A percentile compares a stretch with the other conserved stretches of the same genome.
Conservation (phyloP, 1,140 invertebrate genomes). For the Adelges cooleyi region DNA sequence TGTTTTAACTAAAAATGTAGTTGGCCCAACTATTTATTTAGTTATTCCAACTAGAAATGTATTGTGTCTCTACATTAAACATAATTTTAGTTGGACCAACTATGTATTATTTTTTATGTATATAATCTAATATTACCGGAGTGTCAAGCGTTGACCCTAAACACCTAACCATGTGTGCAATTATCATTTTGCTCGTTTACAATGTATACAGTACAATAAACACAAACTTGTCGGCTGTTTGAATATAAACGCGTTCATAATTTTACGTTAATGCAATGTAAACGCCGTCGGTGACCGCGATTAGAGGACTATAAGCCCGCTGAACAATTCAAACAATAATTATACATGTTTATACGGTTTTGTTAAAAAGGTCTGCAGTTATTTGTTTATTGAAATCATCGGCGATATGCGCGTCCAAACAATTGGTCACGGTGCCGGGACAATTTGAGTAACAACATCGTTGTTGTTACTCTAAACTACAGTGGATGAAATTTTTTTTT, state of each 20-base stretch:
- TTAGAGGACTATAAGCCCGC: constrained; percentile 10
- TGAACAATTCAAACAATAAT: constrained; percentile 21
- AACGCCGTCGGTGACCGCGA: not conserved
- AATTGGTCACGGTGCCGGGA: not conserved
- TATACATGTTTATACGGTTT: no score
- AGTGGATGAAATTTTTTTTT: not conserved
- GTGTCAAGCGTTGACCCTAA: no score
- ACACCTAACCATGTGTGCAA: not conserved
- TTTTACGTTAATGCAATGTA: constrained; percentile 4
- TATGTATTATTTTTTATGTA: no score
- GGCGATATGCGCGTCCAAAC: not conserved
- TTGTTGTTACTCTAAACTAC: not conserved
- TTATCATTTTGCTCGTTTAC: not conserved
- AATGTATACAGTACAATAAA: not conserved
- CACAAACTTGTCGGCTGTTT: no score
- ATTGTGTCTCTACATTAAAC: no score
- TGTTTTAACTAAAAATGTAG: no score
- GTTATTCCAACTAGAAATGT: no score
- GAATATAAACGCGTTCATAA: no score
- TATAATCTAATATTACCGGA: no score
- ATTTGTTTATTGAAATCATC: constrained; percentile 23
- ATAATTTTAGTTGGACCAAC: no score
- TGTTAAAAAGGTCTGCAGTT: constrained; percentile 1
- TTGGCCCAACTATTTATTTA: no score
- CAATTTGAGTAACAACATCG: no score